Evolutionary conservation across 2,888 invertebrate species (phyloP).

Genomic region (Pollenia angustigena): DNA sequence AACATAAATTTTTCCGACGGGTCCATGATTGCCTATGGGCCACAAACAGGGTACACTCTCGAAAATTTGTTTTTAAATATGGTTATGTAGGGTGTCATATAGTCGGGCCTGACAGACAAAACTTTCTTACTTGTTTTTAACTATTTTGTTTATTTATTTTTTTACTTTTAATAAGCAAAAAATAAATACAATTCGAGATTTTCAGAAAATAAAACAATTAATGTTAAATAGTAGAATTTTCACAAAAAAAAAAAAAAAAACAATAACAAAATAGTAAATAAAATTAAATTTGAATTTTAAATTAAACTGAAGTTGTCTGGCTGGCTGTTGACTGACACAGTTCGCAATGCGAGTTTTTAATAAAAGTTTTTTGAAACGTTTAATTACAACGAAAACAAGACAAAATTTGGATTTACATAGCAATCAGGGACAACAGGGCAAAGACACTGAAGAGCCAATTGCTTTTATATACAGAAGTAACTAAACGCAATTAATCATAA

Average conservation of each 20-base stretch:
- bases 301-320: constrained; percentile 39
- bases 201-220: constrained; percentile 37
- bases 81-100: too few species aligned
- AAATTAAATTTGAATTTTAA: constrained; percentile 32
- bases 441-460: constrained; percentile 48
- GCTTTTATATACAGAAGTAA: constrained; percentile 61
- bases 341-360: constrained; percentile 51
- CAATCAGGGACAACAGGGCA: neutral
- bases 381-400: constrained; percentile 30
- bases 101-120: too few species aligned
- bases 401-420: constrained; percentile 38
- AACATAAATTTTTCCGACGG: too few species aligned
- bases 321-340: constrained; percentile 26
- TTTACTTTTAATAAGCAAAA: constrained; percentile 16
- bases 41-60: too few species aligned
- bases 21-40: too few species aligned
- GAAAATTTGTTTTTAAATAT: too few species aligned
- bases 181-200: constrained; percentile 25
- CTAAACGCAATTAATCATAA: neutral
- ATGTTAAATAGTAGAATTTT: neutral
- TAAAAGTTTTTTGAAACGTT: constrained; percentile 8
- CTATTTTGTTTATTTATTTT: neutral
- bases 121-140: too few species aligned
- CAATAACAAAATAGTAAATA: neutral
- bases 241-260: neutral